Evolutionary conservation across 2,888 invertebrate genomes (phyloP).

Genomic region (Chrysolina americana): DNA sequence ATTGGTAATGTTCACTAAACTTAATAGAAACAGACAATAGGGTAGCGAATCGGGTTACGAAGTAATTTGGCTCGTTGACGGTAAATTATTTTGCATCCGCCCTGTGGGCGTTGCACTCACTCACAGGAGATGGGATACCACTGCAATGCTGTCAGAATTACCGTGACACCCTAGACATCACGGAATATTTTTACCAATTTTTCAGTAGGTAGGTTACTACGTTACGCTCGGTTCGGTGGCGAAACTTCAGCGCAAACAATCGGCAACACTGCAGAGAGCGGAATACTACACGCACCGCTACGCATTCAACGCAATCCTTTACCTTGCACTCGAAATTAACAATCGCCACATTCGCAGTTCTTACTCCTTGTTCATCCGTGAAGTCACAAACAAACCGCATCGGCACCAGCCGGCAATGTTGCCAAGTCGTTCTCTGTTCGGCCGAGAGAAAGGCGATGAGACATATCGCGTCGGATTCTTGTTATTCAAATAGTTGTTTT

Average conservation of each 20-base stretch:
- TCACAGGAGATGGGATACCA: no score
- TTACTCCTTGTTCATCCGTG: slow-evolving; percentile 43
- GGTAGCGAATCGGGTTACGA: no score
- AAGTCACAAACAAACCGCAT: slow-evolving; percentile 37
- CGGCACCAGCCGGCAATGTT: slow-evolving; percentile 29
- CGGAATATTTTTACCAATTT: no score
- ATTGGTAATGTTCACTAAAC: no score
- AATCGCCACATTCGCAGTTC: slow-evolving; percentile 35
- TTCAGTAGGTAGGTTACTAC: background rate
- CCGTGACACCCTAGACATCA: no score
- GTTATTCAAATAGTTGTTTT: no score
- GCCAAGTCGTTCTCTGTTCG: slow-evolving; percentile 24
- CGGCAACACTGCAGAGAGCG: slow-evolving; percentile 37
- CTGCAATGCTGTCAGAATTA: no score
- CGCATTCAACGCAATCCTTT: slow-evolving; percentile 43
- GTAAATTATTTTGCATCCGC: no score
- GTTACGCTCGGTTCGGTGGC: background rate
- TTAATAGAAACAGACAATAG: no score
- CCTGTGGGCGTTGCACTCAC: no score
- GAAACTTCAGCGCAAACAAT: background rate
- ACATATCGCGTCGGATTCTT: background rate
- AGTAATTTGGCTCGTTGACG: no score
- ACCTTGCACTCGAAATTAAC: slow-evolving; percentile 38
- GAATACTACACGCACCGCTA: slow-evolving; percentile 41
- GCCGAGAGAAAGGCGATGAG: background rate